Evolutionary conservation across 2,888 invertebrate genomes (phyloP), one percentile per base, ranked within the genome.

Genomic region (Caenorhabditis becei): DNA sequence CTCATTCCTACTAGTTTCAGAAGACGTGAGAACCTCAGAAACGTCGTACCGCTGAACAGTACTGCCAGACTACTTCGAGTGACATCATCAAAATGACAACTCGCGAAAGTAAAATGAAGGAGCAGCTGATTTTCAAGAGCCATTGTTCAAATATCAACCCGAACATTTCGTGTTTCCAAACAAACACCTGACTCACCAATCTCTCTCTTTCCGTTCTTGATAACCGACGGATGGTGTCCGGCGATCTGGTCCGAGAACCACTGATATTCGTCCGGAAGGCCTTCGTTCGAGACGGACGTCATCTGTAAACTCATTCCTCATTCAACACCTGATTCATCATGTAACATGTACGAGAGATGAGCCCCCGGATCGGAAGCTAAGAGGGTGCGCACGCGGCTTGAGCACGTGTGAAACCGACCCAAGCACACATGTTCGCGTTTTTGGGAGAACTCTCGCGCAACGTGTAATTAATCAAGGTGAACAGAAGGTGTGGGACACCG

Each of bases 191-290:
- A 77, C 66, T 72, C 59, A 90, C 90, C 90, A 49, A 90, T 90
- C 83, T 91, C 89, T 44, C 90, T 69, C 41, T 88, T 83, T 20
- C 89, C 90, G 79, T 90, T 88, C 61, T 89, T 88, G 49, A 90
- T 82, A 8, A 91, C 88, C 14, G 88, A 87, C 11, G 89, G 90
- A 83, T 89, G 89, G 75, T 90, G 90, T 5, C 90, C 90, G 5
- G 90, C 90, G 16, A 90, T 90, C 70, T 90, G 85, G 49, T 85
- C 82, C 1, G 79, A 61, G 58, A 86, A 87, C 90, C 90, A 90
- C 61, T 87, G 83, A 69, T 85, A 88, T 32, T 77, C 67, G 24
- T 72, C 80, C 14, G 88, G 88, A 10, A 87, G 80, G 1, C 79
- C 66, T 75, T 83, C 59, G 54, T 72, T 59, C 16, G 71, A 65